Conservation (phyloP, 2,888 invertebrate genomes). For the Eilema depressum region DNA sequence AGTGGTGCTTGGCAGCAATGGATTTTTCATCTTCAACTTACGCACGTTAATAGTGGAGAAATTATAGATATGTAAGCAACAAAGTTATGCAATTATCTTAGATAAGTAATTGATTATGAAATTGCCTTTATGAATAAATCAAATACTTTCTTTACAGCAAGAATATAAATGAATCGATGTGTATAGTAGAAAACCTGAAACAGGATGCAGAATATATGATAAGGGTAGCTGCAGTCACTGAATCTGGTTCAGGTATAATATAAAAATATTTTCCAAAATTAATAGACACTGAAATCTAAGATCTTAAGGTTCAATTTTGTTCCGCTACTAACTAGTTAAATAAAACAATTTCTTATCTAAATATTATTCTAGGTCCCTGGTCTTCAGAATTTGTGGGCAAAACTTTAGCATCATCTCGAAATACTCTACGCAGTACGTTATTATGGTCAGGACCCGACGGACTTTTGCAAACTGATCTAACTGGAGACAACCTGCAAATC, state of each 20-base stretch:
- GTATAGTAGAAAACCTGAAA: conserved; percentile 89
- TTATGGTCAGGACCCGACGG: conserved; percentile 93
- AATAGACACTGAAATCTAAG: background rate
- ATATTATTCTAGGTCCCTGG: conserved; percentile 89
- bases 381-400: conserved; percentile 91
- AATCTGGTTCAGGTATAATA: conserved; percentile 87
- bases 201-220: conserved; percentile 92
- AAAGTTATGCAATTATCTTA: background rate
- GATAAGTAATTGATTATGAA: background rate
- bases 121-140: background rate
- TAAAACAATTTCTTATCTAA: background rate
- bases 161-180: conserved; percentile 87
- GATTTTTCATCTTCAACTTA: conserved; percentile 92
- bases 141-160: conserved; percentile 58
- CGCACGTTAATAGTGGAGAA: conserved; percentile 77
- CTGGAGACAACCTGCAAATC: conserved; percentile 91
- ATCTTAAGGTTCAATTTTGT: background rate
- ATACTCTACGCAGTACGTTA: conserved; percentile 88
- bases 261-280: background rate
- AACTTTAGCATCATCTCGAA: conserved; percentile 87
- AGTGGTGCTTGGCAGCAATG: conserved; percentile 90
- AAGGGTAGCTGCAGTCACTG: conserved; percentile 92
- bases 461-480: conserved; percentile 92
- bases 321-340: background rate
- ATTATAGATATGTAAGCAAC: conserved; percentile 71